Conservation (phyloP, 1,140 invertebrate genomes). For the Neomicropteryx cornuta region DNA sequence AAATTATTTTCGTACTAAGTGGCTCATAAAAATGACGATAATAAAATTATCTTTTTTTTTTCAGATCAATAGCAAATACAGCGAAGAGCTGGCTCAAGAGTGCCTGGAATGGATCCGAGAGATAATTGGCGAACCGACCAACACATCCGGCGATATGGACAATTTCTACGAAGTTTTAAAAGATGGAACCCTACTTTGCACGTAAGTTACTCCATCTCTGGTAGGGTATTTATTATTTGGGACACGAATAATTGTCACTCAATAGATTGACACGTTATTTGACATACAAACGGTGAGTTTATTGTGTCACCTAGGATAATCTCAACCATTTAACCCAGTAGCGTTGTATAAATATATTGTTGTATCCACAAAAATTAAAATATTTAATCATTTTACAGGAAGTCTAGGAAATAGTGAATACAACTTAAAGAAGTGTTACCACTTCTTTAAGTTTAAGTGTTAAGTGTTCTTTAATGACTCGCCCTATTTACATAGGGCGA, state of each 20-base stretch:
- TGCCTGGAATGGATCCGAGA: slow-evolving; percentile 82
- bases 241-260: too few relatives aligned
- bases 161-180: slow-evolving; percentile 85
- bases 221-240: slow-evolving; percentile 1
- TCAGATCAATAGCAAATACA: slow-evolving; percentile 93
- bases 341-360: slow-evolving; percentile 1
- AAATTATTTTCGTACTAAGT: too few relatives aligned
- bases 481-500: too few relatives aligned
- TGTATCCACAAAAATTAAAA: background rate
- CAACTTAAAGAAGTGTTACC: too few relatives aligned
- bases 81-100: slow-evolving; percentile 81
- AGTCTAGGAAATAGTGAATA: too few relatives aligned
- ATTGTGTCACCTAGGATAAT: too few relatives aligned
- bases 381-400: slow-evolving; percentile 4
- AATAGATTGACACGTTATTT: too few relatives aligned
- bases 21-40: too few relatives aligned
- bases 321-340: too few relatives aligned
- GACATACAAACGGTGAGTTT: too few relatives aligned
- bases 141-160: slow-evolving; percentile 76
- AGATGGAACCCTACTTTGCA: slow-evolving; percentile 79
- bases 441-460: too few relatives aligned
- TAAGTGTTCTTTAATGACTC: too few relatives aligned
- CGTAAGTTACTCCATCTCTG: slow-evolving; percentile 49
- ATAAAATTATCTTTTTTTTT: slow-evolving; percentile 25
- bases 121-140: slow-evolving; percentile 69